Evolutionary conservation across 1,140 invertebrate genomes (phyloP).

Genomic region (Drosophila pruinosa): DNA sequence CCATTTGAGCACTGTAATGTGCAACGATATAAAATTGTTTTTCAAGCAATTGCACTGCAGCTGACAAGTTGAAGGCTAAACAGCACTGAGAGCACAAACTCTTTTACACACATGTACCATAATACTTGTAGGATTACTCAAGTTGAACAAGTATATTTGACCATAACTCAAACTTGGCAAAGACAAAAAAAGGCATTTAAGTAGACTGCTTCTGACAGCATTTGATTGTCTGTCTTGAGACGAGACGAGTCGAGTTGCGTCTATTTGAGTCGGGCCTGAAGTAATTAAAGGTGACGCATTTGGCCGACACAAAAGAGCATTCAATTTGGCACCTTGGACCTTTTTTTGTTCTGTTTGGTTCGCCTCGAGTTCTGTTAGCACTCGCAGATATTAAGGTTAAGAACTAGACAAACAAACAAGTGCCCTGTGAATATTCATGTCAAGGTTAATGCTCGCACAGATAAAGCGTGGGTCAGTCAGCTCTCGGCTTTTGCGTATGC

Average conservation of each 20-base stretch:
- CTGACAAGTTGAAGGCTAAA: conserved; percentile 25
- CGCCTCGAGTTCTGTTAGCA: conserved; percentile 23
- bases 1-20: conserved; percentile 29
- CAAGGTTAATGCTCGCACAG: conserved; percentile 67
- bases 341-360: conserved; percentile 16
- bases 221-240: background rate
- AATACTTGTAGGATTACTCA: background rate
- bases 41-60: conserved; percentile 18
- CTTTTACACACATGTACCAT: background rate
- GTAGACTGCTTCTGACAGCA: conserved; percentile 29
- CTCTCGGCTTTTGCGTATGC: conserved; percentile 8
- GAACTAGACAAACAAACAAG: conserved; percentile 17
- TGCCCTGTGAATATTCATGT: conserved; percentile 60
- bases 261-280: conserved; percentile 19
- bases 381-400: conserved; percentile 6
- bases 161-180: conserved; percentile 39
- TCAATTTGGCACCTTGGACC: conserved; percentile 49
- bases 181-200: conserved; percentile 32
- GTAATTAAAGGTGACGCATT: conserved; percentile 55
- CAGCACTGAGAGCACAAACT: background rate
- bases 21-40: conserved; percentile 48
- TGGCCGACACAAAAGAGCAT: conserved; percentile 24
- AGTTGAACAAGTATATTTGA: conserved; percentile 9
- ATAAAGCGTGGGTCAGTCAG: conserved; percentile 26
- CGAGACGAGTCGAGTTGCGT: background rate